Evolutionary conservation across 2,113 vertebrate species (phyloP), one percentile per base, ranked within the genome.

Genomic region (Menidia beryllina): DNA sequence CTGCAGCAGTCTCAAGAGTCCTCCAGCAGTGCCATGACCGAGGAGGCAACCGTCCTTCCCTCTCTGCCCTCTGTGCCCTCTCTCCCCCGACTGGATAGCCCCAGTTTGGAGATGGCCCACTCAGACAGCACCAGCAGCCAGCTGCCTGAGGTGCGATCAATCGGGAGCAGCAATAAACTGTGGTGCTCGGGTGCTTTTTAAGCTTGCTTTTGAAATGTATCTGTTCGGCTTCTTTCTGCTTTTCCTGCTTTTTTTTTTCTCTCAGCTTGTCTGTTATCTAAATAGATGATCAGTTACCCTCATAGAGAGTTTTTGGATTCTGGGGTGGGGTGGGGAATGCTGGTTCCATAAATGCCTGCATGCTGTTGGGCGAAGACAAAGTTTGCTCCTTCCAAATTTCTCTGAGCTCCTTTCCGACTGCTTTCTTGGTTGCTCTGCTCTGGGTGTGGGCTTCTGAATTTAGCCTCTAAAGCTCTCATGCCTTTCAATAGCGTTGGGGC

Each of bases 121-220:
- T 95, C 97, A 94, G 96, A 98, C 94, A 96, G 94, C 92, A 90
- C 94, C 97, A 96, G 94, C 95, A 95, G 95, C 94, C 97, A 96
- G 96, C 95, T 96, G 96, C 96, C 98, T 98, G 98, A 99, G 98
- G 97, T 99, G 98, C 96, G 97, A 95, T 87, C 87, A 89, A 86
- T 93, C 74, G 82, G 92, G 91, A 81, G 80, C 79, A 93, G 89
- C 83, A 91, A 92, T 90, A 90, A 91, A 91, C 93, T 93, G 91
- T 96, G 95, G 95, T 93, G 95, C 95, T 94, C 94, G 95, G 94
- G 95, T 81, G 94, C 95, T 87, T 95, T 95, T 81, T 96, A n/a
- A 96, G 82, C 83, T 84, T 64, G 26, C 59, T 51, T 72, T 38
- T 47, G 14, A 47, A 25, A 5, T 45, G 13, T 67, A 61, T 69